Percentiles rank a stretch among this genome's conserved stretches.
Evolutionary conservation across 2,888 invertebrate genomes (phyloP).

Genomic region (Poecilus cupreus): DNA sequence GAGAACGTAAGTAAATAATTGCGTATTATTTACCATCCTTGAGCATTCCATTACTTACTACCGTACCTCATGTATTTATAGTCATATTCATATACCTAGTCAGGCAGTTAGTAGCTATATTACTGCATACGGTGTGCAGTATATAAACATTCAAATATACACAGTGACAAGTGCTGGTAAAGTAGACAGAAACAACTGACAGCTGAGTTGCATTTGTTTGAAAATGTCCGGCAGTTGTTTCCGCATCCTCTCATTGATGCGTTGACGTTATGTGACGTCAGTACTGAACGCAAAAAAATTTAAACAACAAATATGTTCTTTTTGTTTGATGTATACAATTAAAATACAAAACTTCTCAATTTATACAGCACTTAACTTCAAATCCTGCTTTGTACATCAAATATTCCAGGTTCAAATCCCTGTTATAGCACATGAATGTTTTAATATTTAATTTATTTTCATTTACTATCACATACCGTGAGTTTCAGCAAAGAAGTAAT

Average conservation of each 20-base stretch:
- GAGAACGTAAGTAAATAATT: not conserved
- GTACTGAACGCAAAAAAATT: not conserved
- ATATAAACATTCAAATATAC: not conserved
- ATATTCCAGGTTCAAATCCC: no score
- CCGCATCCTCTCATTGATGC: not conserved
- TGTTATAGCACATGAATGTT: no score
- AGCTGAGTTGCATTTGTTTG: conserved; percentile 4
- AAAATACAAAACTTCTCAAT: no score
- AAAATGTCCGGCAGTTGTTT: conserved; percentile 16
- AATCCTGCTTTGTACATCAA: no score
- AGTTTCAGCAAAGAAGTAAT: no score
- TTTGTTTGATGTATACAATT: no score
- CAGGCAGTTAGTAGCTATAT: conserved; percentile 2
- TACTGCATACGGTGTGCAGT: not conserved
- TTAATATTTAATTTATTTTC: no score
- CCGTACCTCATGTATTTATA: not conserved
- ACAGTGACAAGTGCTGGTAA: not conserved
- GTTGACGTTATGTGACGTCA: not conserved
- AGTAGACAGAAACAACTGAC: not conserved
- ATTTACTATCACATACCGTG: no score
- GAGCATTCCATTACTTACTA: conserved; percentile 4
- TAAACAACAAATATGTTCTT: not conserved
- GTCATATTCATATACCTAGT: not conserved
- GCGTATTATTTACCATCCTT: conserved; percentile 33
- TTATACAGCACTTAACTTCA: no score